Evolutionary conservation across 1,140 invertebrate genomes (phyloP).

Genomic region (Bombus superbus): DNA sequence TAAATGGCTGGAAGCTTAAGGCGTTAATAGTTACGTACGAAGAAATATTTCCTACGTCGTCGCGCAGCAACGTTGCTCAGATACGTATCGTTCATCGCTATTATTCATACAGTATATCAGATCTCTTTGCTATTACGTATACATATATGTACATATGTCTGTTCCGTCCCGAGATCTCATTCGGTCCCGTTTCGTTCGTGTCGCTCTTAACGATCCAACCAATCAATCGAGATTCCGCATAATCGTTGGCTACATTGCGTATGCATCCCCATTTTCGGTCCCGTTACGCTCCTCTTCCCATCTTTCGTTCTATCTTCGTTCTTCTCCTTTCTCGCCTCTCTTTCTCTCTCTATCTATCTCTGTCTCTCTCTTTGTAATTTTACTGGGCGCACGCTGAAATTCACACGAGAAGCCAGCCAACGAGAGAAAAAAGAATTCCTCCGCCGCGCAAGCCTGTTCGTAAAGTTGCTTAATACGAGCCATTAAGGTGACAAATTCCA

Average conservation of each 20-base stretch:
- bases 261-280: constrained; percentile 17
- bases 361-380: neutral
- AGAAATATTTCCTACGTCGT: neutral
- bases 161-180: neutral
- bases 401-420: neutral
- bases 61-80: neutral
- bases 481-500: constrained; percentile 22
- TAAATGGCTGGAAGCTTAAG: neutral
- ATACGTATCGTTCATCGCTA: neutral
- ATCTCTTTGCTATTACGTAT: neutral
- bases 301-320: neutral
- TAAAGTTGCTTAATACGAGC: constrained; percentile 3
- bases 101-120: neutral
- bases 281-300: constrained; percentile 8
- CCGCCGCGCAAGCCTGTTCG: neutral
- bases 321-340: no score
- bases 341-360: neutral
- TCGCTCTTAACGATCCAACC: constrained; percentile 10
- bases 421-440: neutral
- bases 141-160: no score
- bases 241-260: constrained; percentile 3
- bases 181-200: neutral
- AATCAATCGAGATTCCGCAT: constrained; percentile 16
- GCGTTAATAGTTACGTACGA: neutral
- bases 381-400: neutral